phyloP scores from a whole-genome alignment of 1,140 invertebrate species.

The Drosophila nigromelanica region DNA sequence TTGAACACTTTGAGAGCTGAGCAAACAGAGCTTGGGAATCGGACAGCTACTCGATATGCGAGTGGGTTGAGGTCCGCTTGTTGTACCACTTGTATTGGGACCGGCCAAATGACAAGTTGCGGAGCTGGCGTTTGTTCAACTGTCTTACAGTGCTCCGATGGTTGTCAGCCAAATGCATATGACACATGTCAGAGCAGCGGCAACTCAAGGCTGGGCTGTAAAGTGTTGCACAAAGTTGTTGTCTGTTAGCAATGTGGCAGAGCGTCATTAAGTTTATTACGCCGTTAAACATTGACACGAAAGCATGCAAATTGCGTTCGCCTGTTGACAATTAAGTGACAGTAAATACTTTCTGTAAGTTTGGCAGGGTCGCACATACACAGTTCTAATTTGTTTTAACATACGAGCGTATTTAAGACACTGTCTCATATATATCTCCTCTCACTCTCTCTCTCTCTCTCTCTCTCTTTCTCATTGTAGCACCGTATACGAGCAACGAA shows the following conservation, averaged over 20 bases:
- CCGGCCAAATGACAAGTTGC: conserved; percentile 20
- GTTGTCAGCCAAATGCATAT: conserved; percentile 70
- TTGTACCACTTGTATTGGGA: no score
- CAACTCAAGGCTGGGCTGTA: conserved; percentile 25
- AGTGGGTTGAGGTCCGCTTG: conserved; percentile 1
- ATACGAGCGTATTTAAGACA: conserved; percentile 12
- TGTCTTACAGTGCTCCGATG: conserved; percentile 34
- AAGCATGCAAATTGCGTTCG: conserved; percentile 33
- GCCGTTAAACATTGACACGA: conserved; percentile 18
- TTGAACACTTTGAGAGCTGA: conserved; percentile 20
- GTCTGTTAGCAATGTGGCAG: conserved; percentile 29
- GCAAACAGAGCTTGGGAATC: conserved; percentile 62
- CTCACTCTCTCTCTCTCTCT: conserved; percentile 3
- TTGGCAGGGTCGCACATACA: conserved; percentile 16
- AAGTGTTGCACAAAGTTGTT: conserved; percentile 25
- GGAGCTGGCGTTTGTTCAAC: conserved; percentile 37
- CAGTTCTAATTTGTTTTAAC: conserved; percentile 25
- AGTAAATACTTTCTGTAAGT: conserved; percentile 70
- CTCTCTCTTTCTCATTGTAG: conserved; percentile 38
- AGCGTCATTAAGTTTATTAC: conserved; percentile 65
- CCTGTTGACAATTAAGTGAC: conserved; percentile 71
- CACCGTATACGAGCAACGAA: conserved; percentile 68
- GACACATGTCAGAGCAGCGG: conserved; percentile 61
- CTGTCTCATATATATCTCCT: neutral
- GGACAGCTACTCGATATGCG: conserved; percentile 62